phyloP scores from a whole-genome alignment of 1,140 invertebrate species.

The Meloidogyne chitwoodi region DNA sequence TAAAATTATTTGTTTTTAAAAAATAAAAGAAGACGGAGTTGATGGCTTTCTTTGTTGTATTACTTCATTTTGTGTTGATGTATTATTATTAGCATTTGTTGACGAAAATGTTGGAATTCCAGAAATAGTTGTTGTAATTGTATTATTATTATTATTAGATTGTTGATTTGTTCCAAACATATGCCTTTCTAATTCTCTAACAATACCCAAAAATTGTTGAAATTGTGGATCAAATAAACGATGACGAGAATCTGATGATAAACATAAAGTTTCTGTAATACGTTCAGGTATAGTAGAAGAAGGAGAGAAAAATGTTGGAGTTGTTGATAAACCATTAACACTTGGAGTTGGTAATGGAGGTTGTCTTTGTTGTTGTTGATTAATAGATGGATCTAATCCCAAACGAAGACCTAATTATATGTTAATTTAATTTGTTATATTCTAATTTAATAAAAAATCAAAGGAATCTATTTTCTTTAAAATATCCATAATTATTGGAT shows the following conservation, averaged over 20 bases:
- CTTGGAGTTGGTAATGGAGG: neutral
- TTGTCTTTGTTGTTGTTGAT: neutral
- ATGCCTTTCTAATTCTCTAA: constrained; percentile 46
- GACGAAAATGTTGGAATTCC: neutral
- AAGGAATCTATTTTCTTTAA: too few relatives aligned
- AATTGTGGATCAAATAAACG: constrained; percentile 43
- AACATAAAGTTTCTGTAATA: constrained; percentile 43
- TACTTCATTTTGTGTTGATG: neutral
- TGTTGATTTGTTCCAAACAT: constrained; percentile 32
- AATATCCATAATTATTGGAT: too few relatives aligned
- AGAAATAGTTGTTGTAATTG: neutral
- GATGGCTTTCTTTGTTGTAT: neutral
- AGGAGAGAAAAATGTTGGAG: neutral
- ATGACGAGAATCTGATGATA: constrained; percentile 35
- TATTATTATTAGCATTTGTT: neutral
- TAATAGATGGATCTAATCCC: neutral
- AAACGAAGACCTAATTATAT: neutral
- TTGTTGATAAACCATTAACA: neutral
- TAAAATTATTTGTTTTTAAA: neutral
- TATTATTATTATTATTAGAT: neutral
- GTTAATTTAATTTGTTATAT: too few relatives aligned
- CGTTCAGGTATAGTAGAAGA: constrained; percentile 2
- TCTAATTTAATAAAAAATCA: too few relatives aligned
- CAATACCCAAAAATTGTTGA: constrained; percentile 45
- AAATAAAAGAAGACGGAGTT: constrained; percentile 16